These are phyloP conservation scores for Dicerorhinus sumatrensis DNA, from an alignment of 2,113 vertebrate species.

Conservation along the genomic window DNA sequence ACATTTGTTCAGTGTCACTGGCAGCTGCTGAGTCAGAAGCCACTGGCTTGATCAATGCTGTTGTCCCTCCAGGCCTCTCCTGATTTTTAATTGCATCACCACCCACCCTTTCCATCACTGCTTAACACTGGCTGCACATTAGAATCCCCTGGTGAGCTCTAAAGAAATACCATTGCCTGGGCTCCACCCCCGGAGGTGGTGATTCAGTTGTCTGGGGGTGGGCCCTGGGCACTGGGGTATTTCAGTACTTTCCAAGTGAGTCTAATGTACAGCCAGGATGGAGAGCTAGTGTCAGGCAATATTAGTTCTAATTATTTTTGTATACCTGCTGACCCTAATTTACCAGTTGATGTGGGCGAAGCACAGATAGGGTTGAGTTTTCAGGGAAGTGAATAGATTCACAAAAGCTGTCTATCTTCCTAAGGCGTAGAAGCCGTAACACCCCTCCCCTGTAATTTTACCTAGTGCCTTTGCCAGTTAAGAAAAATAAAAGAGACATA, in stretches of 20 bases:
- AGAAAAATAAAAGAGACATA: not conserved
- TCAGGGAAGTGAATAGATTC: not conserved
- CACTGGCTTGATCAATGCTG: not conserved
- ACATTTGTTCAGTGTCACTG: not conserved
- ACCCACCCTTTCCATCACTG: not conserved
- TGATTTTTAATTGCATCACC: not conserved
- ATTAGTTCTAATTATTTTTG: not conserved
- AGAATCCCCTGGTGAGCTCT: not conserved
- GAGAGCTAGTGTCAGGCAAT: not conserved
- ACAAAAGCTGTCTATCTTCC: not conserved
- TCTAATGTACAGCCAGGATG: not conserved
- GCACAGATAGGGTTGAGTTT: not conserved
- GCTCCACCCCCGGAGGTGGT: not conserved
- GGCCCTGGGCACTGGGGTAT: not conserved
- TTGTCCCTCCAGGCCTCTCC: not conserved
- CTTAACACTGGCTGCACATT: not conserved
- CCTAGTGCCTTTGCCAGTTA: not conserved
- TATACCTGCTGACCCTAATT: not conserved
- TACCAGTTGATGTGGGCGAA: not conserved
- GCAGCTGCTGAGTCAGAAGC: not conserved
- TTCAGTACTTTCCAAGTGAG: not conserved
- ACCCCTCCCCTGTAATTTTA: not conserved
- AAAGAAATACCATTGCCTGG: not conserved
- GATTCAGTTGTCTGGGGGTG: not conserved
- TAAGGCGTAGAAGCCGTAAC: rapidly evolving